Evolutionary conservation across 2,888 invertebrate genomes (phyloP), one percentile per base, ranked within the genome.

Genomic region (Diarsia brunnea): DNA sequence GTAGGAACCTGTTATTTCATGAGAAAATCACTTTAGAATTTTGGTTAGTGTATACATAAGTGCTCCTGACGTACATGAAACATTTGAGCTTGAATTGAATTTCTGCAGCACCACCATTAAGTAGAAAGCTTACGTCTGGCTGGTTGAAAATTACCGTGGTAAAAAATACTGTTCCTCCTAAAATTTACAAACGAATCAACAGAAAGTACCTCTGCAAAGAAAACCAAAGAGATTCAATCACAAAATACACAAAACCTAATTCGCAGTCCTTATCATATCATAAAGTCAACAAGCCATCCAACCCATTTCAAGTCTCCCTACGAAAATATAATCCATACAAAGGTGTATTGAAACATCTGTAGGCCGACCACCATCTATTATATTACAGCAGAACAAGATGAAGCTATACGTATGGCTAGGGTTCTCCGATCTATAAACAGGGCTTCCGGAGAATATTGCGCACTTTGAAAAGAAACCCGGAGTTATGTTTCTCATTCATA

Each of bases 341-440:
- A 69, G 70, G 68, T 84, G 76, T 82, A 84, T 75, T 75, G 65
- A 76, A 78, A 69, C 65, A 69, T 84, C 68, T 71, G 65, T 55
- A 73, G 31, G 11, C 4, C 31, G 5, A 19, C 1, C 5, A 7
- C 31, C 38, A 38, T 38, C 8, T 38, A 38, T 31, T 19, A 11
- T 60, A 60, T 31, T 19, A 11, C 31, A 60, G 11, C 11, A 12
- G n/a, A 53, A n/a, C n/a, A n/a, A 53, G 53, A 53, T 53, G 53
- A 12, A n/a, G n/a, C n/a, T 53, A 53, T n/a, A 12, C 53, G 10
- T 60, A 60, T 60, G 19, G 1, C 10, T 21, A 19, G 27, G 21
- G 19, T 31, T 31, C 11, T 4, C 7, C 0, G 24, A 55, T 24
- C 24, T 55, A 55, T 24, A 12, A 12, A 14, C 38, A 14, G 2